A percentile compares a stretch with the other conserved stretches of the same genome.
Evolutionary conservation across 2,888 invertebrate genomes (phyloP).

Genomic region (Dasysyrphus tricinctus): DNA sequence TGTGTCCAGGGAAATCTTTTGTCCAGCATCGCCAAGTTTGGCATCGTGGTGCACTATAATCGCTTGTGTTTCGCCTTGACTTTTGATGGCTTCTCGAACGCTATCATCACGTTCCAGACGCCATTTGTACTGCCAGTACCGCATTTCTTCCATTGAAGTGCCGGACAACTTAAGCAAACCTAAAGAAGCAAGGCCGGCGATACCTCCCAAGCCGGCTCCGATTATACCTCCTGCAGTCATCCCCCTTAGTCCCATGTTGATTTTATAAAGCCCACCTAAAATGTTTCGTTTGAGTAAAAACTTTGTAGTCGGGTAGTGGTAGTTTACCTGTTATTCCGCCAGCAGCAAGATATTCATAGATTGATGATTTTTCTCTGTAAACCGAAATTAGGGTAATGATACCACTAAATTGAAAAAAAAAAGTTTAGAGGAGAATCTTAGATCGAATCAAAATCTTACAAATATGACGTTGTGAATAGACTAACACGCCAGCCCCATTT

Average conservation of each 20-base stretch:
- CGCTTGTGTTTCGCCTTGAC: slow-evolving; percentile 50
- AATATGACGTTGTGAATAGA: slow-evolving; percentile 88
- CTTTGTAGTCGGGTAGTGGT: background rate
- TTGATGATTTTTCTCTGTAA: slow-evolving; percentile 87
- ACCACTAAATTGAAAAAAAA: slow-evolving; percentile 84
- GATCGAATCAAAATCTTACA: slow-evolving; percentile 84
- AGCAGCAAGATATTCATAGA: slow-evolving; percentile 87
- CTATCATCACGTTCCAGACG: slow-evolving; percentile 81
- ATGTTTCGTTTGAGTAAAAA: background rate
- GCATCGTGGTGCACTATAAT: slow-evolving; percentile 79
- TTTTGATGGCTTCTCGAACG: slow-evolving; percentile 79
- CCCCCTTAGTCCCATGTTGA: slow-evolving; percentile 88
- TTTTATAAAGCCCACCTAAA: slow-evolving; percentile 87
- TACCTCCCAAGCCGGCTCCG: slow-evolving; percentile 86
- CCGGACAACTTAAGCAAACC: slow-evolving; percentile 86
- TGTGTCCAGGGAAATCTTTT: slow-evolving; percentile 78
- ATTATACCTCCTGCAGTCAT: slow-evolving; percentile 87
- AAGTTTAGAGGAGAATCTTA: background rate
- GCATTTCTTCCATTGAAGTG: slow-evolving; percentile 87
- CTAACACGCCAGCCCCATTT: slow-evolving; percentile 89
- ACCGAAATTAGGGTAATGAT: slow-evolving; percentile 87
- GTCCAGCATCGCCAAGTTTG: slow-evolving; percentile 79
- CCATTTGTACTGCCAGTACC: slow-evolving; percentile 86
- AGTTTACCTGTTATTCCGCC: slow-evolving; percentile 85
- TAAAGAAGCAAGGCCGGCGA: slow-evolving; percentile 86